phyloP scores from a whole-genome alignment of 2,888 invertebrate genomes.

The Tipula lateralis region DNA sequence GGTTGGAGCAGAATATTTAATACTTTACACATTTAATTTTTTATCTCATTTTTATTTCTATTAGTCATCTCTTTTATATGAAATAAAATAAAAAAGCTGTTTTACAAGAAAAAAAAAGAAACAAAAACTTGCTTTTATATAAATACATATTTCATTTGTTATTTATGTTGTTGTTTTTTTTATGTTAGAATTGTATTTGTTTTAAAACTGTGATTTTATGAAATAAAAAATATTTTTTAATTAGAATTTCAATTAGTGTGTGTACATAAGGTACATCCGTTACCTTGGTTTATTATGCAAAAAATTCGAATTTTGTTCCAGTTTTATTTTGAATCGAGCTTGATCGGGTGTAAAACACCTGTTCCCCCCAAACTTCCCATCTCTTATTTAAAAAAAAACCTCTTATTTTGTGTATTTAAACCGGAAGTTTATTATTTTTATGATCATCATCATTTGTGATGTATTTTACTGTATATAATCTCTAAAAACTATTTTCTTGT shows the following conservation, averaged over 20 bases:
- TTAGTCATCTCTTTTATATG: conserved; percentile 27
- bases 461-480: not conserved
- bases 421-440: not conserved
- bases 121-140: not conserved
- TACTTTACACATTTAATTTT: conserved; percentile 14
- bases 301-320: not conserved
- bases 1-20: not conserved
- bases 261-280: conserved; percentile 3
- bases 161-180: not conserved
- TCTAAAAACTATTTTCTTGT: not conserved
- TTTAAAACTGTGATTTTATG: not conserved
- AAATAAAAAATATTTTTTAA: not conserved
- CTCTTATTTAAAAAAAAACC: no score
- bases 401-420: not conserved
- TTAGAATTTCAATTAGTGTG: not conserved
- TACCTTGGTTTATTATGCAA: not conserved
- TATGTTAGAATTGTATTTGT: not conserved
- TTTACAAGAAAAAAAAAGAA: conserved; percentile 13
- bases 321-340: not conserved
- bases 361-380: not conserved
- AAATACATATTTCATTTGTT: not conserved
- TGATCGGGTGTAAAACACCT: not conserved
- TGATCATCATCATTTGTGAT: not conserved
- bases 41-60: not conserved
- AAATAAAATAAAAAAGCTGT: conserved; percentile 27